Evolutionary conservation across 2,888 invertebrate genomes (phyloP), one percentile per base, ranked within the genome.

Genomic region (Limnephilus rhombicus): DNA sequence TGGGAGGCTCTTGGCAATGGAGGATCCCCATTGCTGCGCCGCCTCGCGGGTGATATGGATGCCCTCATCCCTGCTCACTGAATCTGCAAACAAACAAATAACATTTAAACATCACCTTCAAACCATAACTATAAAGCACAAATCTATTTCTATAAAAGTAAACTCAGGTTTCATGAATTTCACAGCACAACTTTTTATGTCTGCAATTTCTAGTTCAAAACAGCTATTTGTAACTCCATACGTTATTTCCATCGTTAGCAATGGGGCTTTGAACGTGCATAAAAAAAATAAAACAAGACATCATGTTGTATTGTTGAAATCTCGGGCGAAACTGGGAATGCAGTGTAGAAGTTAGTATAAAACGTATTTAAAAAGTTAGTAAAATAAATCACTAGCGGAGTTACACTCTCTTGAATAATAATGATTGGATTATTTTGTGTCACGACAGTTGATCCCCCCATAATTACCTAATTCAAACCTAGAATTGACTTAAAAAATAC

Each of bases 1-100:
- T 81, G 98, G 98, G 94, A 98, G 96, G 94, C 98, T 98, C 95
- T 97, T 97, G 85, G 98, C 98, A 94, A 98, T 96, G 92, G 96
- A 96, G 34, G 95, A 95, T 53, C 95, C 95, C 86, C 95, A 95
- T 92, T 95, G 95, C 89, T 94, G 95, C 90, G 94, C 94, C 91
- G 94, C 93, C 89, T 94, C 93, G 91, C 97, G 96, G 7, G 96
- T 95, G 93, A 97, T 96, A 94, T 96, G 96, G 93, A 97, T 96
- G 85, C 96, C 97, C 94, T 97, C 97, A 94, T 97, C 97, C 94
- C 97, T 96, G 94, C 97, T 96, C 92, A 95, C 96, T 92, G 95
- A 96, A 94, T 96, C 96, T 95, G 93, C 88, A 94, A 94, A 83
- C 31, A 18, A 68, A 68, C 24, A 68, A 68, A 68, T 18, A 0